Evolutionary conservation across 2,888 invertebrate species (phyloP).

Genomic region (Phortica magna): DNA sequence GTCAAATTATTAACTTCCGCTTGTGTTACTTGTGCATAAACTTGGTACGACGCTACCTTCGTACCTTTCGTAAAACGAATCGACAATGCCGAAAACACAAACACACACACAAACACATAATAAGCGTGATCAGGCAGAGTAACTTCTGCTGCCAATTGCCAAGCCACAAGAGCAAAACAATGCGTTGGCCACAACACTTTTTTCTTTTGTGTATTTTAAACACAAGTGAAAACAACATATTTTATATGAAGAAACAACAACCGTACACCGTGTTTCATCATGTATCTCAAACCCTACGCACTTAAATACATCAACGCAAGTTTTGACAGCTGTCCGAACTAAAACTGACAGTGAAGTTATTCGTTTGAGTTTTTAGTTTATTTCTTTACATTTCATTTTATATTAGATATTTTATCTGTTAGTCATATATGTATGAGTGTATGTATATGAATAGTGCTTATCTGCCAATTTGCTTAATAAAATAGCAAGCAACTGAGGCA

Average conservation of each 20-base stretch:
- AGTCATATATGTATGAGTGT: neutral
- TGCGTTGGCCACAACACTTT: neutral
- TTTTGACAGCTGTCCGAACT: neutral
- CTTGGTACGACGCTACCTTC: too few species aligned
- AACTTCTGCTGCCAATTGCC: neutral
- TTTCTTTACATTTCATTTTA: neutral
- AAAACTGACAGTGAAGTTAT: neutral
- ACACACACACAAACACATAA: slow-evolving; percentile 15
- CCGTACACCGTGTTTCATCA: neutral
- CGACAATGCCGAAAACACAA: slow-evolving; percentile 3
- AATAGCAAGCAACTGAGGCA: slow-evolving; percentile 55
- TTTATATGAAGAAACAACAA: neutral
- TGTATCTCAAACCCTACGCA: neutral
- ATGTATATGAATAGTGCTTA: slow-evolving; percentile 58
- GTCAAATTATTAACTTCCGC: too few species aligned
- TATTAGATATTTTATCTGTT: neutral
- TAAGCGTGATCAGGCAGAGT: neutral
- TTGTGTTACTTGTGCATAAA: too few species aligned
- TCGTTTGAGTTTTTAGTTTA: neutral
- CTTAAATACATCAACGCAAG: neutral
- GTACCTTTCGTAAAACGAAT: too few species aligned
- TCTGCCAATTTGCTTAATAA: slow-evolving; percentile 65
- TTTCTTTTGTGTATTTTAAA: neutral
- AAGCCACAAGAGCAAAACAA: neutral
- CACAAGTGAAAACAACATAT: neutral